Evolutionary conservation across 2,113 vertebrate genomes (phyloP), one percentile per base, ranked within the genome.

Genomic region (Eudyptes chrysolophus): DNA sequence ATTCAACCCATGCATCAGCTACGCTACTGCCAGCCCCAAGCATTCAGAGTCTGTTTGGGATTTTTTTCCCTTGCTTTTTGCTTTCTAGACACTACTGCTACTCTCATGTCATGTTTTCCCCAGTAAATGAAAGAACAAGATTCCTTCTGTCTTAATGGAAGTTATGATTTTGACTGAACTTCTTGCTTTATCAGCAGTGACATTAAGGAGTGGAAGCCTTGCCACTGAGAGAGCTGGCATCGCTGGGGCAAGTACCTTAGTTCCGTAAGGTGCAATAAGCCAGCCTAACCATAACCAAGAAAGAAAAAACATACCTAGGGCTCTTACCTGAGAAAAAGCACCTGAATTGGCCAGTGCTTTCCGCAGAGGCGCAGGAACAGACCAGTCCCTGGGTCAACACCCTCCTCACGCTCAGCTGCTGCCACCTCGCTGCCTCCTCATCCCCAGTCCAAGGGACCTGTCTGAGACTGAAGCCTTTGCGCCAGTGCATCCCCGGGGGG

Each of bases 1-100:
- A 68, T 8, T 58, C 54, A 49, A 20, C 38, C 21, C 4, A 0
- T 26, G 22, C 34, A 44, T 11, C 75, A 88, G n/a, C 70, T 34
- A 16, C 7, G 0, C 48, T 17, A 10, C 19, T 40, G 29, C 54
- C 49, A 60, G 61, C 21, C 61, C 32, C 49, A 65, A 34, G 20
- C 1, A 0, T 16, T 40, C 14, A 27, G 10, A 61, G 27, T 2
- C 24, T 2, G 4, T 3, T 25, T 17, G 25, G 36, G 10, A 19
- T 2, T 29, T 10, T 66, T 54, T 46, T 24, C 21, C 16, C 29
- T 51, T 54, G 34, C 5, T 70, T 60, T 84, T 76, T 55, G 46
- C 51, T 65, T 87, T 80, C 68, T 55, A 54, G 48, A 46, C 17
- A 19, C 32, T 24, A 32, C 22, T 34, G 62, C 21, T 34, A 22